Evolutionary conservation across 1,140 invertebrate genomes (phyloP).

Genomic region (Halictus rubicundus): DNA sequence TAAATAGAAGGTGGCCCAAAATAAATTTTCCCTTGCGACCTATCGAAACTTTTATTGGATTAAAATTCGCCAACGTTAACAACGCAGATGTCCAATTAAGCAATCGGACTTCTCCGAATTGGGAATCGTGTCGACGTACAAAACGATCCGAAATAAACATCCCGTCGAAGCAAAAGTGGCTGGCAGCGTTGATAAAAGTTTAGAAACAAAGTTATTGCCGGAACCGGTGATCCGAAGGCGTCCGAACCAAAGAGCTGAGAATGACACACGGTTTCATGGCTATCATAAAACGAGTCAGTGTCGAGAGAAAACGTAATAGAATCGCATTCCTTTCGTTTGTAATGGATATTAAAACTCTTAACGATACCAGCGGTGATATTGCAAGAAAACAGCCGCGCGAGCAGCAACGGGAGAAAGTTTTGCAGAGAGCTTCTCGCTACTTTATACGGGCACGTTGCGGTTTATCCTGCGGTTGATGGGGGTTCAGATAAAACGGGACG

Average conservation of each 20-base stretch:
- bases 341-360: slow-evolving; percentile 30
- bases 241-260: not conserved
- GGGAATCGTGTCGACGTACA: too few species aligned
- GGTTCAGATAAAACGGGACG: slow-evolving; percentile 23
- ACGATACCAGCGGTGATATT: not conserved
- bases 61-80: too few species aligned
- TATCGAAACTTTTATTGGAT: too few species aligned
- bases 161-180: too few species aligned
- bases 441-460: slow-evolving; percentile 3
- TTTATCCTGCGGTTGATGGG: slow-evolving; percentile 43
- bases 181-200: too few species aligned
- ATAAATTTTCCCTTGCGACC: too few species aligned
- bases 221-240: not conserved
- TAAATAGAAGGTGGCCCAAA: too few species aligned
- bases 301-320: not conserved
- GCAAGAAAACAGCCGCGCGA: not conserved
- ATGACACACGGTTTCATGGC: not conserved
- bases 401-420: slow-evolving; percentile 5
- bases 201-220: not conserved
- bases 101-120: too few species aligned
- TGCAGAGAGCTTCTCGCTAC: slow-evolving; percentile 19
- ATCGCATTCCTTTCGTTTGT: not conserved
- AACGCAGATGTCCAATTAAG: too few species aligned
- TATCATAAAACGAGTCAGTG: too few species aligned
- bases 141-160: too few species aligned